phyloP scores from a whole-genome alignment of 2,888 invertebrate species.

The Syrista parreyssii region DNA sequence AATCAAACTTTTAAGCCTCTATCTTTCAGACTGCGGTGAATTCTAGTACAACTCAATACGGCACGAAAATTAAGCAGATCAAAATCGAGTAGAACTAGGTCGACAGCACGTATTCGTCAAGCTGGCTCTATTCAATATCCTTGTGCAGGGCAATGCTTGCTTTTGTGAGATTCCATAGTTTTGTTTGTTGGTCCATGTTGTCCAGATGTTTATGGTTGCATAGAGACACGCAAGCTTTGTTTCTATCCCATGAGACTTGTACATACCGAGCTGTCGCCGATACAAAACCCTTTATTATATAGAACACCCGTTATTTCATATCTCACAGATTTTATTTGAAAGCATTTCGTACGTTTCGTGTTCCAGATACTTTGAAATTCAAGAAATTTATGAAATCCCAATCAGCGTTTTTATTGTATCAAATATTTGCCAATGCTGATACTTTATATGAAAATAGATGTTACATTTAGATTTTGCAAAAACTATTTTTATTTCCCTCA shows the following conservation, averaged over 20 bases:
- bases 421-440: background rate
- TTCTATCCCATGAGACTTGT: background rate
- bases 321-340: constrained; percentile 25
- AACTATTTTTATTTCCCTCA: background rate
- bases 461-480: background rate
- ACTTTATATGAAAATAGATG: background rate
- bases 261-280: background rate
- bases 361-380: background rate
- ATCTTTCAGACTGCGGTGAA: background rate
- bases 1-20: too few relatives aligned
- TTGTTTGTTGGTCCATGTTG: background rate
- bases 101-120: background rate
- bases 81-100: background rate
- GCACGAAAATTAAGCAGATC: background rate
- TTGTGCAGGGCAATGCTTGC: background rate
- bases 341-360: background rate
- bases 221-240: background rate
- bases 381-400: background rate
- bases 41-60: background rate
- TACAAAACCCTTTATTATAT: background rate
- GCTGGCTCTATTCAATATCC: background rate
- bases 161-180: background rate
- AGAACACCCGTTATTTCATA: constrained; percentile 21
- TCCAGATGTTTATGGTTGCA: constrained; percentile 8
- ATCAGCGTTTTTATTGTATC: background rate